Base-by-base conservation (phyloP, 2,888 invertebrate genomes). In the Sphinx pinastri region DNA sequence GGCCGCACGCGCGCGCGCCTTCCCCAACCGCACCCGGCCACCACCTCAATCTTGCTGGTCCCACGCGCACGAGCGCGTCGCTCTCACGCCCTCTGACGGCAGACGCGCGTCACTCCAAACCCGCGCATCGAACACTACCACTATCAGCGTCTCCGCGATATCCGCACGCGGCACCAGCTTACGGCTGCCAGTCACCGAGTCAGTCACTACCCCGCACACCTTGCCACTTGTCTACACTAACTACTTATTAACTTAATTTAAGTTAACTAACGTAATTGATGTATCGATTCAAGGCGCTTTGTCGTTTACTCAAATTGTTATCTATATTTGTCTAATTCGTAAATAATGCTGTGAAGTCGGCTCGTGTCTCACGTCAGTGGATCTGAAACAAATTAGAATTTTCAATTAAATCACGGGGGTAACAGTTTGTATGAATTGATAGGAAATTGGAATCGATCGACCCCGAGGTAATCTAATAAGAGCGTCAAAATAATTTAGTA, bases 1-100 rank as follows among this genome's bases (percentile, higher is more conserved):
- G 94, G 93, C 77, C 94, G 93, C 91, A 93, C 93, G 88, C 93
- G 93, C 91, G 92, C 93, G 82, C 93, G 93, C 92, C 93, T 89
- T 70, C 91, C 92, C 93, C 93, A 93, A 83, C 92, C 92, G 88
- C 92, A 88, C 91, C 91, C 92, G 79, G 83, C 89, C 90, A 91
- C 93, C 92, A 90, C 92, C 91, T 93, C 93, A 91, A 93, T 92
- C 91, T 93, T 93, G 92, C 82, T 83, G 87, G 78, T 84, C 82
- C 81, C 77, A 73, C 80, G 83, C 81, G 78, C 79, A 76, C 79
- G 72, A 74, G 79, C 79, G 79, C 77, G 75, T 74, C 76, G 72
- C 72, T 74, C 76, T 77, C 79, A 79, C 81, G 77, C 77, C 81
- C 73, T 73, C 75, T 76, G 70, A 71, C 77, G 75, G 69, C 68